Evolutionary conservation across 2,113 vertebrate genomes (phyloP).

Genomic region (Lepus timidus): DNA sequence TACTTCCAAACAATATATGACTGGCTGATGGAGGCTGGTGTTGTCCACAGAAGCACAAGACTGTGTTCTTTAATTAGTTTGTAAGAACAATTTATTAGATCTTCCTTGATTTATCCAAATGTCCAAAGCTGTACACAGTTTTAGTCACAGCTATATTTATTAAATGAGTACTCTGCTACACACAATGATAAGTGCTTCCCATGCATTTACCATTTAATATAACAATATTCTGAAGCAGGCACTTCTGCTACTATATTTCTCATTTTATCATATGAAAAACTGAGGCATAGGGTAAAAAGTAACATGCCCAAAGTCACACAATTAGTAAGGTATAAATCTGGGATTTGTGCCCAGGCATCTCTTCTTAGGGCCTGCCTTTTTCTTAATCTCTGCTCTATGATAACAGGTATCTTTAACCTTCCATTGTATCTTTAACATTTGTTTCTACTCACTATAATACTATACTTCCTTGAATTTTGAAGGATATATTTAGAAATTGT

Average conservation of each 20-base stretch:
- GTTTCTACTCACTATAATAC: conserved; percentile 25
- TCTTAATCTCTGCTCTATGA: background rate
- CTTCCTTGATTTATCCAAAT: background rate
- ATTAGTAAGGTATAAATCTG: background rate
- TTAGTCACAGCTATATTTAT: conserved; percentile 2
- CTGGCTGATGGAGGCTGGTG: background rate
- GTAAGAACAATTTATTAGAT: background rate
- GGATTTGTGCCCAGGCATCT: background rate
- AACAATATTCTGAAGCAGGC: background rate
- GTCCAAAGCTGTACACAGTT: background rate
- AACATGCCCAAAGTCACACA: background rate
- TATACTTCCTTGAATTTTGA: conserved; percentile 41
- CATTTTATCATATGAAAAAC: conserved; percentile 18
- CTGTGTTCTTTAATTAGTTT: background rate
- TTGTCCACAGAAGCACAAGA: background rate
- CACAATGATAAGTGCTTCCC: background rate
- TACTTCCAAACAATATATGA: background rate
- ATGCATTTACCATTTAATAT: background rate
- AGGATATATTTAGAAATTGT: background rate
- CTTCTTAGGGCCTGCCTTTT: background rate
- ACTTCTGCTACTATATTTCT: background rate
- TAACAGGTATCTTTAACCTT: background rate
- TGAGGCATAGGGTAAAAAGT: background rate
- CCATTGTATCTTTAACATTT: background rate
- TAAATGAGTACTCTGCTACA: background rate